phyloP scores from a whole-genome alignment of 2,797 vertebrate species.

The Microhierax caerulescens region DNA sequence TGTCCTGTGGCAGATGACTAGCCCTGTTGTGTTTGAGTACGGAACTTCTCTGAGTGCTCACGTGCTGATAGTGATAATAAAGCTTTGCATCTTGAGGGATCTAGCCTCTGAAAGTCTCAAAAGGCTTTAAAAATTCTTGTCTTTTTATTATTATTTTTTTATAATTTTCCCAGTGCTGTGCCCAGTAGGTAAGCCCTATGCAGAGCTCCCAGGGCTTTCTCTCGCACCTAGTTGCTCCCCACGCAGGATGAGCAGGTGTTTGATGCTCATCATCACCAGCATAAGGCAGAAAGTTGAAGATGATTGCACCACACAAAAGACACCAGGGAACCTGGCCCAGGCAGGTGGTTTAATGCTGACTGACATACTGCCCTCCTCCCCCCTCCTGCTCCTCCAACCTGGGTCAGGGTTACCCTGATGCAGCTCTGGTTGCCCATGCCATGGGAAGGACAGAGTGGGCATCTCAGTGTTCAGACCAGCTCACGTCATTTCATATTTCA shows the following conservation, averaged over 20 bases:
- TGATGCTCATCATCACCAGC: not conserved
- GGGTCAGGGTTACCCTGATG: rapidly evolving
- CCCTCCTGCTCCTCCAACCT: not conserved
- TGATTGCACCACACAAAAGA: rapidly evolving
- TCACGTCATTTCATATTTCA: not conserved
- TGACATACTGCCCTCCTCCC: not conserved
- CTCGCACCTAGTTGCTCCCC: not conserved
- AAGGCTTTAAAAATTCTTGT: not conserved
- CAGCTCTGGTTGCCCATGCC: not conserved
- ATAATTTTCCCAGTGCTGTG: not conserved
- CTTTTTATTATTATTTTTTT: too few relatives aligned
- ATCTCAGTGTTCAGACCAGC: not conserved
- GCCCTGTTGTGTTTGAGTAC: not conserved
- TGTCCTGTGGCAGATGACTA: not conserved
- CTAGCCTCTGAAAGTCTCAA: not conserved
- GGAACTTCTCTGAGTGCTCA: not conserved
- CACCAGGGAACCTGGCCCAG: not conserved
- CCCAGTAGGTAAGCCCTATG: not conserved
- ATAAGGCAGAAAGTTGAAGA: not conserved
- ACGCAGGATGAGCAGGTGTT: not conserved
- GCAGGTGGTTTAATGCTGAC: rapidly evolving
- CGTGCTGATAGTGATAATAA: not conserved
- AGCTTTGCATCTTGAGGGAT: not conserved
- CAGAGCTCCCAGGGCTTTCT: not conserved
- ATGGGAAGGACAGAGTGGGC: rapidly evolving